A percentile compares a stretch with the other conserved stretches of the same genome.
phyloP scores from a whole-genome alignment of 2,888 invertebrate genomes.

The Phaedon cochleariae region DNA sequence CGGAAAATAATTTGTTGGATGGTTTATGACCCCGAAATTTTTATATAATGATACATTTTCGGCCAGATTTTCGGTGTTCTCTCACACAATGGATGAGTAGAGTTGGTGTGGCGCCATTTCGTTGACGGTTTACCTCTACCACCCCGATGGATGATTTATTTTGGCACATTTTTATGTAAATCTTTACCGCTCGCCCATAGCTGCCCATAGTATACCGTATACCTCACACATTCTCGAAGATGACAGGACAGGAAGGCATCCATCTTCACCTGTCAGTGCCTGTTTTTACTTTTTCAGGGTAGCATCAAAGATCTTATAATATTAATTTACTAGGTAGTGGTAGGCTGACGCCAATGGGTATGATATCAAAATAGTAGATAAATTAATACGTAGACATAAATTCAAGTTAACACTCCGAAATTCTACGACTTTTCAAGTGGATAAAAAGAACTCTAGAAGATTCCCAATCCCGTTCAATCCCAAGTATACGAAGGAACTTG shows the following conservation, averaged over 20 bases:
- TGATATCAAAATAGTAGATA: too few relatives aligned
- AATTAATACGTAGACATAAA: too few relatives aligned
- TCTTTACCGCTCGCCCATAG: neutral
- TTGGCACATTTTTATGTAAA: conserved; percentile 3
- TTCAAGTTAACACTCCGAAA: too few relatives aligned
- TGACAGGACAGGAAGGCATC: neutral
- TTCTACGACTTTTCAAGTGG: too few relatives aligned
- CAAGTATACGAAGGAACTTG: too few relatives aligned
- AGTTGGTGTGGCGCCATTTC: conserved; percentile 7
- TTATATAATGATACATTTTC: conserved; percentile 30
- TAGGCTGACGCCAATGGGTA: too few relatives aligned
- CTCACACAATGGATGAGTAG: conserved; percentile 13
- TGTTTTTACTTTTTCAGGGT: too few relatives aligned
- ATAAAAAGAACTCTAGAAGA: too few relatives aligned
- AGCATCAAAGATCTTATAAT: too few relatives aligned
- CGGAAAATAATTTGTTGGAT: conserved; percentile 28
- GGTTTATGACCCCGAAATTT: conserved; percentile 27
- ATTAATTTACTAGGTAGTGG: too few relatives aligned
- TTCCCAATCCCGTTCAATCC: too few relatives aligned
- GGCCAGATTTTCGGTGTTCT: neutral
- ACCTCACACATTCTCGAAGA: neutral
- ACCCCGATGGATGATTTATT: conserved; percentile 2
- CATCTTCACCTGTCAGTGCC: neutral
- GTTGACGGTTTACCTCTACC: neutral
- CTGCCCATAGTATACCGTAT: neutral